Percentiles rank a stretch among this genome's conserved stretches.
Evolutionary conservation across 2,888 invertebrate species (phyloP).

Genomic region (Pseudococcus jackbeardsleyi): DNA sequence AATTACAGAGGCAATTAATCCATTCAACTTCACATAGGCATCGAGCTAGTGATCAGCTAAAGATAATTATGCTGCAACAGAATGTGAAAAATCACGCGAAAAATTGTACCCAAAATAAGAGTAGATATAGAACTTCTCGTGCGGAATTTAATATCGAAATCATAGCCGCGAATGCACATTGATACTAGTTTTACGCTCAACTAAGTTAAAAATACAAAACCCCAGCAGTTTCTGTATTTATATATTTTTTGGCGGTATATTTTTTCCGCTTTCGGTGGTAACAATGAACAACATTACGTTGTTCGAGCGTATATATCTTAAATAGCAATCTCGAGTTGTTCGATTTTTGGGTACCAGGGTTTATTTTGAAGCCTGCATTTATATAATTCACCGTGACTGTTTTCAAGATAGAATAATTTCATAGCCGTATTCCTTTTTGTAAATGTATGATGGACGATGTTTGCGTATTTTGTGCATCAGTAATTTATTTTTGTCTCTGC

Average conservation of each 20-base stretch:
- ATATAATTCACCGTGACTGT: neutral
- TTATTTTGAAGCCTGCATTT: neutral
- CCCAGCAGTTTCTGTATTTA: neutral
- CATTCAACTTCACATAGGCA: neutral
- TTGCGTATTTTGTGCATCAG: neutral
- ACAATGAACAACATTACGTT: neutral
- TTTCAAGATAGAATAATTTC: neutral
- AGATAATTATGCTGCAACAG: neutral
- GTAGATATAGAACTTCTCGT: neutral
- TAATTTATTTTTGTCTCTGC: neutral
- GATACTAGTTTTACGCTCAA: constrained; percentile 23
- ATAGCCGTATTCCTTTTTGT: neutral
- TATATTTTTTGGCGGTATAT: constrained; percentile 10
- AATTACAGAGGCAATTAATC: too few species aligned
- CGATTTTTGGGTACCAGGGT: neutral
- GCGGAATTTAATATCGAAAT: constrained; percentile 11
- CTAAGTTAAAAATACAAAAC: constrained; percentile 5
- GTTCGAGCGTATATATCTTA: neutral
- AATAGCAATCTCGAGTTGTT: neutral
- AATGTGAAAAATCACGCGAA: neutral
- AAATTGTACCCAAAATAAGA: neutral
- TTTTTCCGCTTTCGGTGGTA: neutral
- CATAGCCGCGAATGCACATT: constrained; percentile 13
- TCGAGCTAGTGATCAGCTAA: neutral
- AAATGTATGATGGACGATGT: neutral